phyloP scores from a whole-genome alignment of 1,140 invertebrate species.

The Tetranychus urticae region DNA sequence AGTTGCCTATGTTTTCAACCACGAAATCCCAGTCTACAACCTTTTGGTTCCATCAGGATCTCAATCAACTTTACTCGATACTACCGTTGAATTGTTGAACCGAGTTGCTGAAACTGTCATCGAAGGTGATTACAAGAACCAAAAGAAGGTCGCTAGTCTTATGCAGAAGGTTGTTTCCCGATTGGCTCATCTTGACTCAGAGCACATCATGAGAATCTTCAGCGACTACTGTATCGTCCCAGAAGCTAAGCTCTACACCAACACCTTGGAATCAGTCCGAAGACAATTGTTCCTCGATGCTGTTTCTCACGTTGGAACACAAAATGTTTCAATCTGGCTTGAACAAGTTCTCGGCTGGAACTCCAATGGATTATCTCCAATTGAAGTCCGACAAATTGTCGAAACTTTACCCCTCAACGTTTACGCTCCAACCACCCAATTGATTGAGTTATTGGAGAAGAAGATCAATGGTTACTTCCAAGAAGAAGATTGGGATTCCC shows the following conservation, averaged over 20 bases:
- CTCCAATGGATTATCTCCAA: not conserved
- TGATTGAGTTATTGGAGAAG: not conserved
- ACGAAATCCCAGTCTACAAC: not conserved
- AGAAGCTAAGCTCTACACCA: not conserved
- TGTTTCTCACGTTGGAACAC: slow-evolving; percentile 3
- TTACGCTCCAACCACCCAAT: not conserved
- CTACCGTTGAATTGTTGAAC: not conserved
- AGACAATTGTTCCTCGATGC: not conserved
- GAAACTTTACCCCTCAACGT: slow-evolving; percentile 8
- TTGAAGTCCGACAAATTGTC: slow-evolving; percentile 3
- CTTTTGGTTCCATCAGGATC: not conserved
- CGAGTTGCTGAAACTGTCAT: not conserved
- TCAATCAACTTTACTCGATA: too few species aligned
- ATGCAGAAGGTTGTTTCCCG: not conserved
- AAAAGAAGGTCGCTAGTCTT: not conserved
- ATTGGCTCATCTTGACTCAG: not conserved
- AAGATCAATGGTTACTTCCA: not conserved
- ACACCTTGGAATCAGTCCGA: not conserved
- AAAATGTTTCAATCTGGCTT: not conserved
- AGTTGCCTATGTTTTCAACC: not conserved
- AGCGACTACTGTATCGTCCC: not conserved
- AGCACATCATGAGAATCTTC: not conserved
- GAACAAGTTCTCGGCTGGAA: not conserved
- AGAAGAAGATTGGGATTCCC: not conserved
- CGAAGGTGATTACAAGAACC: not conserved